Conservation (phyloP, 2,888 invertebrate genomes). For the Hofmannophila pseudospretella region DNA sequence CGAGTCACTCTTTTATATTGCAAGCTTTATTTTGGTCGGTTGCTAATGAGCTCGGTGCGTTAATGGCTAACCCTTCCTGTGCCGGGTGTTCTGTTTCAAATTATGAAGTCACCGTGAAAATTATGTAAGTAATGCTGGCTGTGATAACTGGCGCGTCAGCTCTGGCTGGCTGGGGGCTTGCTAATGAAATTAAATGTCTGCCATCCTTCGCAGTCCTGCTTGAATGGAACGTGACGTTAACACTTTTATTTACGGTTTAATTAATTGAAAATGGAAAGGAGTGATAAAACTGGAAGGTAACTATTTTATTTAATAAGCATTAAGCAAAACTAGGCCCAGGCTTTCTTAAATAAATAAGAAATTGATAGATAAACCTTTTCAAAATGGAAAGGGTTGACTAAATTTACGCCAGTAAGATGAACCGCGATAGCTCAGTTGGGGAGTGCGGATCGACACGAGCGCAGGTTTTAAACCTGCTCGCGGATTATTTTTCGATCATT, state of each 20-base stretch:
- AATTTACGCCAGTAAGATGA: no score
- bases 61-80: constrained; percentile 14
- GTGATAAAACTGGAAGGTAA: no score
- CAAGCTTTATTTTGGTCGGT: constrained; percentile 55
- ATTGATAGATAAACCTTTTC: no score
- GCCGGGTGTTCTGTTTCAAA: constrained; percentile 24
- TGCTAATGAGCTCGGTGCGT: constrained; percentile 53
- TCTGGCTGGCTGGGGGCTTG: neutral
- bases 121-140: constrained; percentile 23
- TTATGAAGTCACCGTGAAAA: constrained; percentile 41
- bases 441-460: no score
- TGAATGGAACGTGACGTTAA: neutral
- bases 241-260: neutral
- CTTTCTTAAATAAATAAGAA: no score
- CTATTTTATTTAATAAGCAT: no score
- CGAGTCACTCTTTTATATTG: constrained; percentile 70
- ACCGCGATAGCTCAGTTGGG: no score
- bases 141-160: constrained; percentile 7
- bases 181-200: constrained; percentile 7
- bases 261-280: neutral
- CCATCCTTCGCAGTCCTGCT: neutral
- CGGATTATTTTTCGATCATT: no score
- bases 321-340: no score
- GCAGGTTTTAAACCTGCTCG: no score
- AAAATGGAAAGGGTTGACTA: no score